Evolutionary conservation across 2,888 invertebrate species (phyloP), one percentile per base, ranked within the genome.

Genomic region (Nemotelus nigrinus): DNA sequence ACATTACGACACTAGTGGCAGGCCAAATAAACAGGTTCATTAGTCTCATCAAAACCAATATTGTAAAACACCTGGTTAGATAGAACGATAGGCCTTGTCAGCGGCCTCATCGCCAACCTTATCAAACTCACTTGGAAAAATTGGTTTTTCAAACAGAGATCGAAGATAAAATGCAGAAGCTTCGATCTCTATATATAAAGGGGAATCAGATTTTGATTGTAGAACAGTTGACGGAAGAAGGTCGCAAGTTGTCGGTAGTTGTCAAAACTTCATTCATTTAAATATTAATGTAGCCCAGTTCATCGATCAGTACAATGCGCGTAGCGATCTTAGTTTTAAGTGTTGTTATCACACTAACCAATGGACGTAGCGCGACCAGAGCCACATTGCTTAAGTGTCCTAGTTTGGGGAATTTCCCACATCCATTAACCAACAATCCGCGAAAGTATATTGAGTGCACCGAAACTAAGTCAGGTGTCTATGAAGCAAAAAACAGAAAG

Each of bases 61-160:
- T 57, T 74, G 60, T 74, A 44, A 63, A 47, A 57, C 25, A 63
- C 48, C 50, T 74, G 48, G 41, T 58, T 63, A 60, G 74, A 74
- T 74, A 2, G n/a, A 63, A 44, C 48, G 63, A 74, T 74, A 74
- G 25, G 39, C 43, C 45, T 74, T 74, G 48, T 47, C 50, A 63
- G 3, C 5, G 55, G 39, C n/a, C 10, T 60, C 41, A 60, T 60
- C 63, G n/a, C 44, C 70, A 60, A 74, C 48, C 47, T 74, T 74
- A 74, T 74, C 74, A 74, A 47, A 63, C 45, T 74, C 63, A 74
- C 60, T 74, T 74, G 39, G 41, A 74, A 48, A 74, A 74, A 74
- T 74, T 74, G 74, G 50, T 74, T 74, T 74, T 41, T n/a, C 44
- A 43, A 55, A 55, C 70, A 7, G 7, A 53, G 63, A 74, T 74